Percentiles rank a stretch among this genome's conserved stretches.
Conservation (phyloP, 23 tunicate genomes). For the Styela clava region DNA sequence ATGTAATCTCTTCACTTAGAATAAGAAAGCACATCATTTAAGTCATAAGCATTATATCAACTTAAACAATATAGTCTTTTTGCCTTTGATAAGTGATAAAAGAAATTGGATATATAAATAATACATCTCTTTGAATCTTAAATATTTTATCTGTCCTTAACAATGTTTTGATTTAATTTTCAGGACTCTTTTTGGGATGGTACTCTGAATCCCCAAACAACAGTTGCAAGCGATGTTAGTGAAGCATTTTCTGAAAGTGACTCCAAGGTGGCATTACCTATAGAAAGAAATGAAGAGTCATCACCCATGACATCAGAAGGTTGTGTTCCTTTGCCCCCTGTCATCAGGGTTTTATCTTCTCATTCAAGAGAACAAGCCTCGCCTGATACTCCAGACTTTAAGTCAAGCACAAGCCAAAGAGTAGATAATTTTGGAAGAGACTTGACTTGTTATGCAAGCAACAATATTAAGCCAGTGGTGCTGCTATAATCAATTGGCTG, state of each 20-base stretch:
- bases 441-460: slow-evolving; percentile 36
- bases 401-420: slow-evolving; percentile 4
- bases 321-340: slow-evolving; percentile 24
- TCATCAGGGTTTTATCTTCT: slow-evolving; percentile 26
- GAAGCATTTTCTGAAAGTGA: slow-evolving; percentile 9
- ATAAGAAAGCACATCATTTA: too few species aligned
- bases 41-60: too few species aligned
- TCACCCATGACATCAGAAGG: not conserved
- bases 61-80: too few species aligned
- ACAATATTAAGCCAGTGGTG: slow-evolving; percentile 64
- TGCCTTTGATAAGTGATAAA: too few species aligned
- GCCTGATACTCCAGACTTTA: slow-evolving; percentile 17
- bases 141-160: too few species aligned
- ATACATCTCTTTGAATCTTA: too few species aligned
- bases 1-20: too few species aligned
- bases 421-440: slow-evolving; percentile 52
- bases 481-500: slow-evolving; percentile 25
- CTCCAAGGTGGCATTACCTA: not conserved
- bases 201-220: slow-evolving; percentile 1
- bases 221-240: not conserved
- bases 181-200: slow-evolving; percentile 83
- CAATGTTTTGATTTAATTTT: slow-evolving; percentile 3
- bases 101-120: too few species aligned
- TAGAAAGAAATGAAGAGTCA: slow-evolving; percentile 14
- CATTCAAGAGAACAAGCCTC: slow-evolving; percentile 34